Evolutionary conservation across 2,797 vertebrate species (phyloP).

Genomic region (Syngnathus acus): DNA sequence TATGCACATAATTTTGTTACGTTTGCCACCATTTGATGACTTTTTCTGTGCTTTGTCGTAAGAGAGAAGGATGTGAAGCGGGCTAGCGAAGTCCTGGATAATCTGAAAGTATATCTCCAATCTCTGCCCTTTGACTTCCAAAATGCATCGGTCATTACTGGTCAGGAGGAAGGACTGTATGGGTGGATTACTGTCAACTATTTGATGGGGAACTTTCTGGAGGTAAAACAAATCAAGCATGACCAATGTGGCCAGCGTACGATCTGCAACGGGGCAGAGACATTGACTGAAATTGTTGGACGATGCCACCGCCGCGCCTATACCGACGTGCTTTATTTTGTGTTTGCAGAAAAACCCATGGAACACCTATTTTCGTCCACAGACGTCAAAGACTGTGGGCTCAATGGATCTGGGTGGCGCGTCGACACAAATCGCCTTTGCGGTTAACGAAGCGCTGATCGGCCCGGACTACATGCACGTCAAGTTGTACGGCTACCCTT

Average conservation of each 20-base stretch:
- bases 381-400: slow-evolving; percentile 73
- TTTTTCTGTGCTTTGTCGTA: slow-evolving; percentile 16
- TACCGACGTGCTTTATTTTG: background rate
- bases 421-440: slow-evolving; percentile 91
- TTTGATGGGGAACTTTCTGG: slow-evolving; percentile 87
- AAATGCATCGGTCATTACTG: slow-evolving; percentile 86
- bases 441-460: slow-evolving; percentile 38
- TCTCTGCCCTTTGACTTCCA: slow-evolving; percentile 83
- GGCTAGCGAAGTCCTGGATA: slow-evolving; percentile 72
- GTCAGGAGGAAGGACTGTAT: slow-evolving; percentile 89
- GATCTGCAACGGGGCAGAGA: no score
- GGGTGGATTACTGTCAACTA: slow-evolving; percentile 99
- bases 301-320: background rate
- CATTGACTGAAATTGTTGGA: background rate
- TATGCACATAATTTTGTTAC: background rate
- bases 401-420: slow-evolving; percentile 93
- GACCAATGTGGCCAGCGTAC: no score
- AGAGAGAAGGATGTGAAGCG: slow-evolving; percentile 75
- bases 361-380: slow-evolving; percentile 75
- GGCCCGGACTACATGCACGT: slow-evolving; percentile 50
- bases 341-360: slow-evolving; percentile 77
- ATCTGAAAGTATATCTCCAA: slow-evolving; percentile 76
- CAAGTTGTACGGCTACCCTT: slow-evolving; percentile 82
- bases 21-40: no score
- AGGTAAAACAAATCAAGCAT: slow-evolving; percentile 63